These are phyloP conservation scores for Actinostola sp. DNA, from an alignment of 92 coral and sea anemone species.

Conservation along the genomic window DNA sequence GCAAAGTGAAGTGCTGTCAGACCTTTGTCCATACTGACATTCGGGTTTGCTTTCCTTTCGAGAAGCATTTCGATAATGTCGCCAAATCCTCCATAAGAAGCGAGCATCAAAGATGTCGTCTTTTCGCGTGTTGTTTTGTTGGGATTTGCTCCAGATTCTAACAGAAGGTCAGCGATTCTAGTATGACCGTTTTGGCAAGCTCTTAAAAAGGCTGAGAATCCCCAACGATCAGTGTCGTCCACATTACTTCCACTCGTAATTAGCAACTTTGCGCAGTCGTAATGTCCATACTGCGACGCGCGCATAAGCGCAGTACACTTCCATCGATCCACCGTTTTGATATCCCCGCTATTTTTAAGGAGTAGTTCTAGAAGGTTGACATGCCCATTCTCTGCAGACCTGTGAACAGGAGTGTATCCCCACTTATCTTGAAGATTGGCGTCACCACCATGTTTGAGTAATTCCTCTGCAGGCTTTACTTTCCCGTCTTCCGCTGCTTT, in stretches of 20 bases:
- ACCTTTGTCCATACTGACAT: slow-evolving; percentile 40
- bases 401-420: slow-evolving; percentile 71
- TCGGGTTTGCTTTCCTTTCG: slow-evolving; percentile 31
- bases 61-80: slow-evolving; percentile 40
- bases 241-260: slow-evolving; percentile 45
- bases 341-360: slow-evolving; percentile 47
- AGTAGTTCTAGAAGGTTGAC: slow-evolving; percentile 44
- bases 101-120: slow-evolving; percentile 51
- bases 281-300: slow-evolving; percentile 69
- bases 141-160: slow-evolving; percentile 38
- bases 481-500: slow-evolving; percentile 78
- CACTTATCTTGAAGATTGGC: slow-evolving; percentile 65
- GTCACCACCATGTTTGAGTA: slow-evolving; percentile 42
- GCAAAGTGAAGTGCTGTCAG: slow-evolving; percentile 67
- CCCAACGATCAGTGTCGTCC: slow-evolving; percentile 53
- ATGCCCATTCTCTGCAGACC: slow-evolving; percentile 77
- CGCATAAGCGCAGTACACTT: slow-evolving; percentile 66
- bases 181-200: slow-evolving; percentile 68
- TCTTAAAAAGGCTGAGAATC: slow-evolving; percentile 46
- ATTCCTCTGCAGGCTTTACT: slow-evolving; percentile 34
- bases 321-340: slow-evolving; percentile 56
- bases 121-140: slow-evolving; percentile 35
- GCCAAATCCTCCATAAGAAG: slow-evolving; percentile 47
- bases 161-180: slow-evolving; percentile 25
- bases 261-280: slow-evolving; percentile 54